Evolutionary conservation across 1,140 invertebrate genomes (phyloP).

Genomic region (Pseudomyrmex cubaensis): DNA sequence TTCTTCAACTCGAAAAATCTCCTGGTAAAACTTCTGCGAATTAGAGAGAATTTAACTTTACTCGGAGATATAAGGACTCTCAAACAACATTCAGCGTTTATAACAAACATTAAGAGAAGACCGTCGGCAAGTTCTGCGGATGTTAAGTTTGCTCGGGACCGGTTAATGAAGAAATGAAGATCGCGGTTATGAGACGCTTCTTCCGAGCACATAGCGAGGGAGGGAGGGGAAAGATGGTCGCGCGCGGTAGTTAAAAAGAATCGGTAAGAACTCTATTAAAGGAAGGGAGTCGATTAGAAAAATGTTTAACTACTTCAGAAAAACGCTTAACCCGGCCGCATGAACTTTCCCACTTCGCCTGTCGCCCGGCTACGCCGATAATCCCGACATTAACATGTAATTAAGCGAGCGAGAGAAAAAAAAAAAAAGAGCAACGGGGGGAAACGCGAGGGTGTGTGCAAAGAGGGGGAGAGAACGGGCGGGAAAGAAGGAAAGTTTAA

Average conservation of each 20-base stretch:
- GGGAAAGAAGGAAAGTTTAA: constrained; percentile 37
- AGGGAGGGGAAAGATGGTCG: constrained; percentile 4
- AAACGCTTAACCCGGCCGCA: constrained; percentile 50
- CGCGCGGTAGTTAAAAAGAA: constrained; percentile 52
- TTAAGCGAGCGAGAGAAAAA: constrained; percentile 27
- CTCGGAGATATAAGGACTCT: neutral
- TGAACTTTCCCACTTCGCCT: constrained; percentile 58
- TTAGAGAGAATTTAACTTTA: neutral
- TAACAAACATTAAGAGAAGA: constrained; percentile 2
- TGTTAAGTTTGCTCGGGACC: neutral
- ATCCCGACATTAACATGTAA: constrained; percentile 62
- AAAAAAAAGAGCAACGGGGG: constrained; percentile 37
- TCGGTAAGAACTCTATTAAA: constrained; percentile 59
- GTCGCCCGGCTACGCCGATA: constrained; percentile 57
- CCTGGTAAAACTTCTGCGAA: no score
- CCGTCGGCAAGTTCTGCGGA: constrained; percentile 5
- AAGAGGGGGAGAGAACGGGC: no score
- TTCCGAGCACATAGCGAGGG: neutral
- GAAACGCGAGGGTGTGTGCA: neutral
- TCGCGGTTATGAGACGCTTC: constrained; percentile 26
- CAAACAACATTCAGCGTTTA: neutral
- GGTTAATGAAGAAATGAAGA: constrained; percentile 51
- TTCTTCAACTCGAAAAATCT: no score
- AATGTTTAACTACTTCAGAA: constrained; percentile 58
- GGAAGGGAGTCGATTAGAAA: constrained; percentile 50